Evolutionary conservation across 2,888 invertebrate genomes (phyloP), one percentile per base, ranked within the genome.

Genomic region (Sympetrum striolatum): DNA sequence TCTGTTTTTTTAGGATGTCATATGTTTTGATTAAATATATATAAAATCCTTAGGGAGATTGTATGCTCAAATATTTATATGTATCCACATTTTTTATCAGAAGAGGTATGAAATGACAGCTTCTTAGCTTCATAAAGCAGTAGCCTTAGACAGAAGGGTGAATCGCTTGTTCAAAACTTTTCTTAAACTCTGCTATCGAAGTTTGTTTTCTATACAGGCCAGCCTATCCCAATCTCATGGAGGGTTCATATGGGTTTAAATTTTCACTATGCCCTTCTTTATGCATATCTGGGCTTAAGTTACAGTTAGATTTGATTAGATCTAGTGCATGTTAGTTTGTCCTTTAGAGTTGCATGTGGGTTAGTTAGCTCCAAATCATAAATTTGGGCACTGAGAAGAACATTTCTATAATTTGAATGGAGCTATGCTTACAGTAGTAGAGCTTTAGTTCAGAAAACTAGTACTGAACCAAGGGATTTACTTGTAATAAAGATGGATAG

Each of bases 201-300:
- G 37, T 64, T 60, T n/a, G 60, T 82, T 53, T 58, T 82, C n/a
- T 86, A 86, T 60, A 86, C 39, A 60, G 60, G 60, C 86, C 60
- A 86, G 86, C 86, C 86, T 86, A 86, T 86, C 86, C 86, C 86
- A 86, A 86, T 86, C 86, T 86, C 86, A 86, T 86, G 60, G 86
- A 60, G 86, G 58, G 86, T 86, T 58, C 25, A 86, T 64, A 60
- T 86, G 86, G 64, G 58, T 60, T 86, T 86, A 60, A 48, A 60
- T 86, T 64, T 37, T 60, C 82, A 82, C 82, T 53, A 86, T 60
- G 60, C 60, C 86, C 86, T 86, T 82, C 82, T 58, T 86, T 86
- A 35, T 86, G 58, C 86, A 86, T 60, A 37, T 86, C 37, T 37
- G 60, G 86, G 60, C 86, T 86, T 86, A 86, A 14, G 37, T 86